Conservation (phyloP, 2,888 invertebrate genomes). For the Eupithecia subumbrata region DNA sequence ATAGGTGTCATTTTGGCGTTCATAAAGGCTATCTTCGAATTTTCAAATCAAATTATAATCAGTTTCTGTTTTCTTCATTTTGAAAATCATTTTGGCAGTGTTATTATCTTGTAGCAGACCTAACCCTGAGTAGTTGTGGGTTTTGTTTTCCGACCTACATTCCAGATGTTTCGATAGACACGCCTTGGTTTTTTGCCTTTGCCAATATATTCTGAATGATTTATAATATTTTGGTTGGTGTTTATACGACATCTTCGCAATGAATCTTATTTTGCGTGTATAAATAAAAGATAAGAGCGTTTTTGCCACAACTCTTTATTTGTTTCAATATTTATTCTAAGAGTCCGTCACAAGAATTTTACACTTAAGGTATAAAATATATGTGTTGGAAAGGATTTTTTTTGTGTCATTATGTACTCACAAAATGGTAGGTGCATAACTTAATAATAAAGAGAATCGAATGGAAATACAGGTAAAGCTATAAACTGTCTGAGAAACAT, state of each 20-base stretch:
- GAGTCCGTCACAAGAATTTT: not conserved
- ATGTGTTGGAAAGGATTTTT: no score
- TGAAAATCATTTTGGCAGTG: not conserved
- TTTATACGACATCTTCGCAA: slow-evolving; percentile 17
- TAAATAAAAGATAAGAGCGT: not conserved
- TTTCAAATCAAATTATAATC: no score
- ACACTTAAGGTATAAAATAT: no score
- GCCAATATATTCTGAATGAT: slow-evolving; percentile 23
- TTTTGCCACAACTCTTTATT: slow-evolving; percentile 11
- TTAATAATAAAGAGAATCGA: no score
- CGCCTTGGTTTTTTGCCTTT: slow-evolving; percentile 17
- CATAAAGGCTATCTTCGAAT: no score
- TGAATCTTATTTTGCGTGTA: slow-evolving; percentile 9
- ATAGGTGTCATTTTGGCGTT: no score
- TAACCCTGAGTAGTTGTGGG: not conserved
- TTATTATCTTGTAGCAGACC: not conserved
- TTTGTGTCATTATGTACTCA: no score
- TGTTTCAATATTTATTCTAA: not conserved
- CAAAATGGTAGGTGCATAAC: no score
- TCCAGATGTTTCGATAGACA: slow-evolving; percentile 25
- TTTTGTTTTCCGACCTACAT: not conserved
- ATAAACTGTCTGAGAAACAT: no score
- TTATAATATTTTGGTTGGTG: slow-evolving; percentile 21
- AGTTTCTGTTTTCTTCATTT: no score
- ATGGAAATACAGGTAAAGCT: no score